Conservation (phyloP, 2,797 vertebrate genomes). For the Hafferia zeledoni region DNA sequence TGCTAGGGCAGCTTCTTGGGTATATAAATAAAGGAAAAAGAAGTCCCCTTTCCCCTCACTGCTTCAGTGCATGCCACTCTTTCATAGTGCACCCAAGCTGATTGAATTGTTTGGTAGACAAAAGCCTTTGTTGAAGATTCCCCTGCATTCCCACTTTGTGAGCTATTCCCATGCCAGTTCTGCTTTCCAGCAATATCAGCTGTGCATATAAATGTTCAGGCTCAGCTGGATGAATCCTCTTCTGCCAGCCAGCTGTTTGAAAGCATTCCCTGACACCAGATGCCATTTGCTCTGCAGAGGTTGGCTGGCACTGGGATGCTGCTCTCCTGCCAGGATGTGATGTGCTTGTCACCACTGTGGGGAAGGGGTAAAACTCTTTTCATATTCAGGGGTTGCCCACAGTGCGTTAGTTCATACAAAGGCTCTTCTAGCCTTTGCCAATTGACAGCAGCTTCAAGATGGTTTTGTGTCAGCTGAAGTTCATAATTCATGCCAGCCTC, state of each 20-base stretch:
- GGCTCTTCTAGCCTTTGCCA: background rate
- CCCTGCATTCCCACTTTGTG: background rate
- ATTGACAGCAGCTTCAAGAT: background rate
- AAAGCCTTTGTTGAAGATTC: conserved; percentile 50
- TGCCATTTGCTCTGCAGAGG: background rate
- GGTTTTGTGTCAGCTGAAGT: background rate
- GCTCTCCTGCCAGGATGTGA: background rate
- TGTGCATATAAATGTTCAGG: conserved; percentile 54
- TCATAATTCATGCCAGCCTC: background rate
- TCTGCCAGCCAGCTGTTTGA: conserved; percentile 39
- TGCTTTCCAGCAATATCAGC: conserved; percentile 65
- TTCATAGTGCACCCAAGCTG: background rate
- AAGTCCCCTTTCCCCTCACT: background rate
- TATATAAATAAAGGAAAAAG: conserved; percentile 8
- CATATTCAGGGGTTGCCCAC: background rate
- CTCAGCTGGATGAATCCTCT: conserved; percentile 36
- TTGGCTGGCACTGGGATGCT: background rate
- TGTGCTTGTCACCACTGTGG: background rate
- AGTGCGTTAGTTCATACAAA: background rate
- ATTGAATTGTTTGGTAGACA: conserved; percentile 16
- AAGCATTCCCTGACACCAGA: conserved; percentile 16
- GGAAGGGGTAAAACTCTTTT: background rate
- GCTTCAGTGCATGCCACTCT: background rate
- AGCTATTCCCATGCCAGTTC: conserved; percentile 47
- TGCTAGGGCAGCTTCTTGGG: background rate